Evolutionary conservation across 2,888 invertebrate genomes (phyloP), one percentile per base, ranked within the genome.

Genomic region (Mylabris sibirica): DNA sequence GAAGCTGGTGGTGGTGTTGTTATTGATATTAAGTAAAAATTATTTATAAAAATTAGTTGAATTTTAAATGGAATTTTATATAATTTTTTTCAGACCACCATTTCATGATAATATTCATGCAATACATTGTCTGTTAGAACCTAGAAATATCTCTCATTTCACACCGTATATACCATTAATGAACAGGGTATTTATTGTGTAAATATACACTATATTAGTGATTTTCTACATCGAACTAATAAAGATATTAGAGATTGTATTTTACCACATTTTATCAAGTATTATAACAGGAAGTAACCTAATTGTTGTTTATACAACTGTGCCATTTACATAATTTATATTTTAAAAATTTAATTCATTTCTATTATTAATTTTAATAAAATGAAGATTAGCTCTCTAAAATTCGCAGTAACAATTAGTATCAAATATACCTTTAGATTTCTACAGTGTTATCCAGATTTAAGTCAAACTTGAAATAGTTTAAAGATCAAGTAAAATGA

Each of bases 1-100:
- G 86, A 87, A 65, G 94, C 95, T 0, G 97, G 97, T 0, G 93
- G 90, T 0, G 96, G 95, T 0, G 80, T 79, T 0, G 90, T 94
- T 26, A 84, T 92, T 0, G 87, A 89, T 38, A 87, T 87, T 0
- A 86, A 86, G 90, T 91, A 77, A 84, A 44, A 17, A 22, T 41
- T 8, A 24, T 1, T 11, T 11, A 12, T 66, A 41, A 22, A 57
- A 22, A 41, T 20, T 60, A 9, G 4, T 64, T 63, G 22, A 30
- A 30, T 30, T 63, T 26, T n/a, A n/a, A 63, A 44, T 65, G 63
- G n/a, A 12, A 44, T 67, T 57, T 72, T 30, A 63, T 6, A 30
- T 57, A 66, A 60, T 69, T 62, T n/a, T n/a, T n/a, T 81, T 41
- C 84, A 89, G 89, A 22, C 88, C 90, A 0, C 90, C 90, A 0